A percentile compares a stretch with the other conserved stretches of the same genome.
phyloP scores from a whole-genome alignment of 2,888 invertebrate species.

The Rhyacophila evoluta region DNA sequence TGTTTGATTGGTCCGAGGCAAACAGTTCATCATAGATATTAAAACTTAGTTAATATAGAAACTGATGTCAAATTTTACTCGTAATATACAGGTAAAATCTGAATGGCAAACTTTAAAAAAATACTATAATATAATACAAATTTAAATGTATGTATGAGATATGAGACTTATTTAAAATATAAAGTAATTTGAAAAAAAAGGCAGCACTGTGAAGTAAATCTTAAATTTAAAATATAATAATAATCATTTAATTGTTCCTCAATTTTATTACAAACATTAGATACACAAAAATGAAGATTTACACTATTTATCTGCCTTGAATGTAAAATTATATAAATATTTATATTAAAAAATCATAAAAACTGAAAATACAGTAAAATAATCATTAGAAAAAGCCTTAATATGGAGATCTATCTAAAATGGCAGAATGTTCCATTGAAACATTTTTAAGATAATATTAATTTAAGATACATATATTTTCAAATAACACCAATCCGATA shows the following conservation, averaged over 20 bases:
- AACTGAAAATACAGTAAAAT: slow-evolving; percentile 36
- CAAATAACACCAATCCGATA: background rate
- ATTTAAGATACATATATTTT: slow-evolving; percentile 11
- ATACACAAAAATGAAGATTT: slow-evolving; percentile 46
- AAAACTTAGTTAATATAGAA: slow-evolving; percentile 4
- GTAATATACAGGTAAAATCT: slow-evolving; percentile 7
- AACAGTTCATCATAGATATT: slow-evolving; percentile 15
- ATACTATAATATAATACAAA: background rate
- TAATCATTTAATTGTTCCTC: slow-evolving; percentile 37
- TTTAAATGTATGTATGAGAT: slow-evolving; percentile 20
- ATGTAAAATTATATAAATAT: slow-evolving; percentile 56
- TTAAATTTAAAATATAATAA: slow-evolving; percentile 36
- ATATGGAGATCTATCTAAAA: slow-evolving; percentile 54
- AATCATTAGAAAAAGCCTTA: slow-evolving; percentile 44
- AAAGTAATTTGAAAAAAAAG: slow-evolving; percentile 2
- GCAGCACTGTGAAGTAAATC: slow-evolving; percentile 26
- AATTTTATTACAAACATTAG: slow-evolving; percentile 21
- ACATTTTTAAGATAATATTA: slow-evolving; percentile 34
- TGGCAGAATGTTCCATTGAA: slow-evolving; percentile 51
- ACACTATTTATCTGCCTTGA: slow-evolving; percentile 51
- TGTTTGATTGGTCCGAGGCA: slow-evolving; percentile 14
- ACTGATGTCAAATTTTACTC: slow-evolving; percentile 22
- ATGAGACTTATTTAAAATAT: background rate
- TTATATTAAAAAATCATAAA: slow-evolving; percentile 17
- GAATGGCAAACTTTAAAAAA: slow-evolving; percentile 5